A percentile compares a stretch with the other conserved stretches of the same genome.
Evolutionary conservation across 2,888 invertebrate species (phyloP).

Genomic region (Acheta domesticus): DNA sequence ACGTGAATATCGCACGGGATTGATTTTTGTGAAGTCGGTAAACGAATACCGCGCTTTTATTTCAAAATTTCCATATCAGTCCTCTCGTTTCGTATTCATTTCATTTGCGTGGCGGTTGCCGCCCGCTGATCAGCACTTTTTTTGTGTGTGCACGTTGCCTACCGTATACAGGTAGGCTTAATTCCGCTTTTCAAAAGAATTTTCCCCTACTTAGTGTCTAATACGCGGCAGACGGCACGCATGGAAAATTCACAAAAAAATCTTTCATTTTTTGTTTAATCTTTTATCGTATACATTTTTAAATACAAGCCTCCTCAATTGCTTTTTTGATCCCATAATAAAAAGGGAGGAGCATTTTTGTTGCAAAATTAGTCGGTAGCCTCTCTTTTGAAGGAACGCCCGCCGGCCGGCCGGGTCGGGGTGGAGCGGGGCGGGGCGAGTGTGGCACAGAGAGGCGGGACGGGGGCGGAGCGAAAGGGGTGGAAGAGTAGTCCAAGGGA

Average conservation of each 20-base stretch:
- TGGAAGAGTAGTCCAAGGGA: neutral
- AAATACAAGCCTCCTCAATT: constrained; percentile 18
- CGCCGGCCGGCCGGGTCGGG: neutral
- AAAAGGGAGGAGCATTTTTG: constrained; percentile 18
- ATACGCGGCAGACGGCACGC: neutral
- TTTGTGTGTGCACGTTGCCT: neutral
- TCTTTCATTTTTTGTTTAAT: constrained; percentile 18
- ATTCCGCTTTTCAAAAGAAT: constrained; percentile 10
- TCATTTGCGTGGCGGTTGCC: neutral
- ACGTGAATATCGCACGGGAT: neutral
- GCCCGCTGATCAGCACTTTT: neutral
- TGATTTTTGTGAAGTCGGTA: neutral
- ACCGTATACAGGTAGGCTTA: neutral
- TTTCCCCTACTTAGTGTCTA: neutral
- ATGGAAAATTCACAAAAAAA: constrained; percentile 9
- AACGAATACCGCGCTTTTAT: neutral
- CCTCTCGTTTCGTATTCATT: constrained; percentile 8
- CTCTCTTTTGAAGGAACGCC: neutral
- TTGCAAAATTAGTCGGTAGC: constrained; percentile 3
- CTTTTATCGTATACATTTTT: constrained; percentile 18
- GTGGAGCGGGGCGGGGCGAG: neutral
- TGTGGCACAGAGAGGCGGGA: neutral
- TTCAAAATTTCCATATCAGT: neutral
- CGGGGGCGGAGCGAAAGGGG: neutral
- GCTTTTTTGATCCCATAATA: constrained; percentile 18